Evolutionary conservation across 2,888 invertebrate genomes (phyloP).

Genomic region (Pecten maximus): DNA sequence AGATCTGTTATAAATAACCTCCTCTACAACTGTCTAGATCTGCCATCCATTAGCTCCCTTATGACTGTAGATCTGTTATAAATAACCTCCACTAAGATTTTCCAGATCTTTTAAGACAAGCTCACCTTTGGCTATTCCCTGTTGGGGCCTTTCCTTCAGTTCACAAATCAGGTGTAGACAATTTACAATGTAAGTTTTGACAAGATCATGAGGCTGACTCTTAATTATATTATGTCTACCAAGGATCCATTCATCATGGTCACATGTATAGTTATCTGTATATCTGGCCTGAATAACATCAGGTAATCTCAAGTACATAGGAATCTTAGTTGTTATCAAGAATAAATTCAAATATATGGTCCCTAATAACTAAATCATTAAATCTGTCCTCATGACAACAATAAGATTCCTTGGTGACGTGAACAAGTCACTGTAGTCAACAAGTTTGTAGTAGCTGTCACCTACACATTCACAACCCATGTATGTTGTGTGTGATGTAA

Average conservation of each 20-base stretch:
- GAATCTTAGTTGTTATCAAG: no score
- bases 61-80: not conserved
- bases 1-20: no score
- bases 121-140: not conserved
- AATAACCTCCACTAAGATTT: not conserved
- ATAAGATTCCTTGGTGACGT: not conserved
- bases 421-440: not conserved
- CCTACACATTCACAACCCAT: not conserved
- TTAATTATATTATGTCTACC: not conserved
- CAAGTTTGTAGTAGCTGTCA: not conserved
- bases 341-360: not conserved
- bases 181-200: not conserved
- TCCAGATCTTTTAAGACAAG: not conserved
- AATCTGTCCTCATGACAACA: not conserved
- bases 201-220: not conserved
- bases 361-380: not conserved
- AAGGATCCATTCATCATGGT: not conserved
- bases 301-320: not conserved
- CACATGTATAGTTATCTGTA: not conserved
- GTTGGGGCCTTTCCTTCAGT: not conserved
- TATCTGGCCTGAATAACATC: not conserved
- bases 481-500: not conserved
- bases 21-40: not conserved
- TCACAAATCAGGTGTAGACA: not conserved
- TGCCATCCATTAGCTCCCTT: not conserved